Base-by-base conservation (phyloP, 2,797 vertebrate genomes). In the Gymnothorax reevesii region DNA sequence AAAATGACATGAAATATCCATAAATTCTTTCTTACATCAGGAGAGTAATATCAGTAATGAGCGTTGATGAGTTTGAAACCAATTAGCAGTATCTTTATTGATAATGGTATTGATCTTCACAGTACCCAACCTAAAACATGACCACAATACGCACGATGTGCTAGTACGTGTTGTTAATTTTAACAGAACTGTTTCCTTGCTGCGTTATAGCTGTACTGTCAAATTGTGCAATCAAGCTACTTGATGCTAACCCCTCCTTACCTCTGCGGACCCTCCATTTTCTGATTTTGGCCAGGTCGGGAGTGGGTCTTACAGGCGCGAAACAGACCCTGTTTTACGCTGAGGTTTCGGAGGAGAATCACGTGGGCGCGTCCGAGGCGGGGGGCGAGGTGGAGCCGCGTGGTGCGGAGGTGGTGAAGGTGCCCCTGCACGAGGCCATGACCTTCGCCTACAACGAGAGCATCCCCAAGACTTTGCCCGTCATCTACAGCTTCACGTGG, bases 311-410 rank as follows among this genome's bases (percentile, higher is more conserved):
- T 89, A 96, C 96, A 0, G 96, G 98, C 2, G 93, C 97, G 89
- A 97, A 93, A 91, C 98, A 99, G 95, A 99, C 97, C 7, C 94
- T 98, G 95, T 99, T 98, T 92, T 99, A 99, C 0, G 96, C 96
- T 0, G 98, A 98, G 93, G 98, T 99, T 89, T 98, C 97, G 0
- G 97, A 99, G 0, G 96, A 97, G 92, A 97, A 98, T 95, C 94
- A 90, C 52, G 91, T 93, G 0, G 91, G 96, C 71, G 95, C 93
- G 12, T 97, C 97, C 0, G 97, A 98, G 52, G 98, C 98, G 82
- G 95, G 96, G 12, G 98, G 97, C 0, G 97, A 98, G 42, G 98
- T 98, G 82, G 94, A 96, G 91, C 93, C 95, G 0, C 92, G 93
- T 83, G 98, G 98, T 92, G 98, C 98, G 0, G 97, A 99, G 94